Base-by-base conservation (phyloP, 2,113 vertebrate genomes). In the Apistogramma diplotaenia region DNA sequence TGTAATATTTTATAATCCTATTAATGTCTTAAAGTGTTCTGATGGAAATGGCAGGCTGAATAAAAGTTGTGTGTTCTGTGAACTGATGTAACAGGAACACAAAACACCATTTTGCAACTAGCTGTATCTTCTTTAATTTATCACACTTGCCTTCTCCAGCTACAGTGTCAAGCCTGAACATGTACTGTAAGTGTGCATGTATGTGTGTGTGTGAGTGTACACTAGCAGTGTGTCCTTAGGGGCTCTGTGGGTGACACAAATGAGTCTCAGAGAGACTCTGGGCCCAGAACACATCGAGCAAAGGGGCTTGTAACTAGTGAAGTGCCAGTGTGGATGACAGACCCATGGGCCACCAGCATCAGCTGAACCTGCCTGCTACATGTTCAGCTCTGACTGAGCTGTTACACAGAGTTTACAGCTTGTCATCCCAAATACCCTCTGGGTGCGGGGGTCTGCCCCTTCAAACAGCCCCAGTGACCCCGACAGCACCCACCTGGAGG, bases 201-300 rank as follows among this genome's bases (percentile, higher is more conserved):
- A 7, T 33, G 31, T 53, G 82, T 76, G 83, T 76, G 40, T 70
- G 62, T 19, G 62, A 29, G 1, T 29, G 62, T 70, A 51, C n/a
- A 51, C 77, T 85, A 25, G 19, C 74, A 60, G 58, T 81, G 81
- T 86, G 82, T 91, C 90, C 82, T 80, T 6, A 56, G 85, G 85
- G 84, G 86, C 76, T 84, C 73, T 71, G 59, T 56, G 16, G 76
- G 46, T 57, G 19, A 78, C 82, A 90, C 83, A 94, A 92, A 94
- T 92, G 77, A 84, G 93, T 91, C 91, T 89, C 92, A 65, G 21
- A 78, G 92, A 89, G 90, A 91, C 87, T 81, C 54, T 40, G 31
- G 71, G 29, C 87, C 79, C 89, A 76, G 56, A 89, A 74, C 89
- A 82, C 74, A 60, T 16, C 8, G n/a, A 62, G 78, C 84, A 67